These are phyloP conservation scores for Molorchus minor DNA, from an alignment of 2,888 invertebrate species.

Conservation along the genomic window DNA sequence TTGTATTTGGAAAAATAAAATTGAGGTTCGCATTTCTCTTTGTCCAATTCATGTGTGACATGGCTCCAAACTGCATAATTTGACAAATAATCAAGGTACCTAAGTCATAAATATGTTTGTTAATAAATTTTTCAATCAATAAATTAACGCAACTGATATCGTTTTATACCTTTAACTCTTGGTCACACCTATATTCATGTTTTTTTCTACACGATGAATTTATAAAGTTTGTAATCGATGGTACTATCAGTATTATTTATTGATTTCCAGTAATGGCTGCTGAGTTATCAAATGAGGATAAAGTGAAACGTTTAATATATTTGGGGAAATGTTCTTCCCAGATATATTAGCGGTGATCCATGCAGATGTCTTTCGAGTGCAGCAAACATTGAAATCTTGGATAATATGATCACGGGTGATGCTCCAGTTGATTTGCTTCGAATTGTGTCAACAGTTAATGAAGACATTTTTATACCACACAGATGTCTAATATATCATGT, in stretches of 20 bases:
- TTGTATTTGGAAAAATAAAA: too few species aligned
- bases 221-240: not conserved
- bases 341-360: constrained; percentile 52
- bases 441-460: constrained; percentile 43
- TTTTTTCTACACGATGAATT: not conserved
- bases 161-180: not conserved
- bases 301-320: constrained; percentile 53
- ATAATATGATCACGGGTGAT: constrained; percentile 26
- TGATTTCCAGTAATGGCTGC: constrained; percentile 33
- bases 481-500: constrained; percentile 49
- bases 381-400: constrained; percentile 26
- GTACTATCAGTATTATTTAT: not conserved
- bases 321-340: constrained; percentile 43
- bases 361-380: constrained; percentile 39
- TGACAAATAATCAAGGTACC: not conserved
- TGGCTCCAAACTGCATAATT: too few species aligned
- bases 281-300: constrained; percentile 42
- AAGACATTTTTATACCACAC: constrained; percentile 46
- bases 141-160: not conserved
- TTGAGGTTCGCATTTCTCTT: too few species aligned
- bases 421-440: constrained; percentile 41
- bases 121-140: too few species aligned
- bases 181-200: not conserved
- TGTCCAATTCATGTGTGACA: too few species aligned
- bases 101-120: not conserved